Evolutionary conservation across 2,113 vertebrate species (phyloP), one percentile per base, ranked within the genome.

Genomic region (Strix uralensis): DNA sequence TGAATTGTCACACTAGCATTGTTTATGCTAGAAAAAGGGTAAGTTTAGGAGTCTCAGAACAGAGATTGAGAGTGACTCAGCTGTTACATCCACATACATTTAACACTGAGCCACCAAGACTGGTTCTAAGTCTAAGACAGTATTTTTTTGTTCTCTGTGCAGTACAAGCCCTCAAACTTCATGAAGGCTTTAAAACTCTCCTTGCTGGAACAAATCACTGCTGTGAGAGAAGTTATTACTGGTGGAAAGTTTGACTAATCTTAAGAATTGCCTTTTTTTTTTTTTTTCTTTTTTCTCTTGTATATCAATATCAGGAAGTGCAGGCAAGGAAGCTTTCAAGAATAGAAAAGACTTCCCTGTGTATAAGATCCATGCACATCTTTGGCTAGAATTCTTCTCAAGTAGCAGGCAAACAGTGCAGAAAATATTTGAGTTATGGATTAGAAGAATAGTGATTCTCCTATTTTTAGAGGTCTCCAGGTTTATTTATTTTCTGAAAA

Each of bases 401-500:
- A 91, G 69, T 23, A 79, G 27, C 9, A 7, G 46, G 61, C 32
- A 92, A 84, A 75, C 11, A 81, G 36, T 52, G 47, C 20, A 92
- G 49, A 90, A 95, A 88, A 83, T 77, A 78, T 75, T 85, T 75
- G 87, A 84, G n/a, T 63, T 92, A 74, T 32, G 42, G 36, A 85
- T 91, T 87, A 84, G 38, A 79, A 91, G 61, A 96, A 81, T 3
- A 91, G 70, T 49, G 61, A 92, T 87, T 74, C n/a, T 78, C 30
- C 30, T 65, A 54, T 75, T 91, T 88, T 92, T 75, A 89, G 89
- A 91, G 44, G 49, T 85, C 52, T 92, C 52, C 5, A 3, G 34
- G 15, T 89, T 96, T 92, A 51, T 84, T 92, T 91, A 81, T 89
- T 94, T 91, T 91, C 78, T 79, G 57, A 85, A 95, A 87, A 95